phyloP scores from a whole-genome alignment of 1,140 invertebrate genomes.

The Spodoptera frugiperda region DNA sequence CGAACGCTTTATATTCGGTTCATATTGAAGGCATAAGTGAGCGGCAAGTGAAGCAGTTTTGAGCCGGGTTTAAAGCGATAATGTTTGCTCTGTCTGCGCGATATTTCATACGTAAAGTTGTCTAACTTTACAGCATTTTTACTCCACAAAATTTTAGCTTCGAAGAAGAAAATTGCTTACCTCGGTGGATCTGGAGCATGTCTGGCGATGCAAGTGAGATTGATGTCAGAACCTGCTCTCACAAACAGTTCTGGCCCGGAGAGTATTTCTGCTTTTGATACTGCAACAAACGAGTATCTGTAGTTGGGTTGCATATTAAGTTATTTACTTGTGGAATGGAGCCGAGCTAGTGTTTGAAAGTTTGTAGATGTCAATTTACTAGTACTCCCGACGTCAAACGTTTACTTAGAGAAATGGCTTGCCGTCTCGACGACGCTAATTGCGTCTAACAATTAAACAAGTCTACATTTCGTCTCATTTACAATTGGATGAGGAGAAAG shows the following conservation, averaged over 20 bases:
- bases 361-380: slow-evolving; percentile 12
- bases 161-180: slow-evolving; percentile 57
- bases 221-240: slow-evolving; percentile 95
- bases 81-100: neutral
- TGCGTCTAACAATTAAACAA: slow-evolving; percentile 5
- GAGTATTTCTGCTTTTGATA: slow-evolving; percentile 95
- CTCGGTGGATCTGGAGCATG: slow-evolving; percentile 94
- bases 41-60: slow-evolving; percentile 5
- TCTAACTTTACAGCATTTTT: neutral
- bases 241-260: slow-evolving; percentile 94
- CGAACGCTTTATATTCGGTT: slow-evolving; percentile 2
- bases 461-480: slow-evolving; percentile 18
- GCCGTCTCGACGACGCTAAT: neutral
- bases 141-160: slow-evolving; percentile 3
- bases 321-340: neutral
- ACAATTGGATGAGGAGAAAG: slow-evolving; percentile 7
- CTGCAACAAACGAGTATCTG: slow-evolving; percentile 86
- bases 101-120: slow-evolving; percentile 17
- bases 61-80: neutral
- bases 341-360: neutral
- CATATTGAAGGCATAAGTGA: slow-evolving; percentile 11
- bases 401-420: slow-evolving; percentile 7
- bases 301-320: slow-evolving; percentile 22
- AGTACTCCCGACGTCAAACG: neutral
- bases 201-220: slow-evolving; percentile 94